Percentiles rank a stretch among this genome's conserved stretches.
Conservation (phyloP, 2,888 invertebrate species). For the Ochropleura plecta region DNA sequence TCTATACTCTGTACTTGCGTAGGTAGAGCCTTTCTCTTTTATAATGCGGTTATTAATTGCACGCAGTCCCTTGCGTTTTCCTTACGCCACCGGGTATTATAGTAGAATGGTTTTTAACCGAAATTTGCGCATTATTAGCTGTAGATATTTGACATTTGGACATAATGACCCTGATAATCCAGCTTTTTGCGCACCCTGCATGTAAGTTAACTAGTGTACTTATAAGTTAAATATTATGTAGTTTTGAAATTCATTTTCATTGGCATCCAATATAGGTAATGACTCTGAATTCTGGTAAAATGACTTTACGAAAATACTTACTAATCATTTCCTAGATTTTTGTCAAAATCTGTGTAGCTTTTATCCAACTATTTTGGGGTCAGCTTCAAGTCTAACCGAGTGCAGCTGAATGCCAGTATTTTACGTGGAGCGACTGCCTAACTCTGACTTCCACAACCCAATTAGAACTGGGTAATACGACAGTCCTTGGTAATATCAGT, state of each 20-base stretch:
- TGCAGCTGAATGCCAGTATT: no score
- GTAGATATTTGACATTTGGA: neutral
- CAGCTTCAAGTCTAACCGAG: no score
- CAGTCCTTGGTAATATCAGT: no score
- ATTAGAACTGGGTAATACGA: no score
- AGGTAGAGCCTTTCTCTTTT: slow-evolving; percentile 35
- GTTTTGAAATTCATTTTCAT: neutral
- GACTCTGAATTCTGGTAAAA: neutral
- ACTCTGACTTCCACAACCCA: no score
- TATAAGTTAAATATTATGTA: no score
- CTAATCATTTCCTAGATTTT: no score
- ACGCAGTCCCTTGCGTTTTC: neutral
- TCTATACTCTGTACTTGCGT: slow-evolving; percentile 5
- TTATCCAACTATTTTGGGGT: no score
- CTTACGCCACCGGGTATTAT: neutral
- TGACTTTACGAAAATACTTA: no score
- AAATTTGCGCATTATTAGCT: neutral
- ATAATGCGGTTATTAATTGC: neutral
- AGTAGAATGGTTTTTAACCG: neutral
- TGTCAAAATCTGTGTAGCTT: no score
- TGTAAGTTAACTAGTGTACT: neutral
- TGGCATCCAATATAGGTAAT: neutral
- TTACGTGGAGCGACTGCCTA: no score
- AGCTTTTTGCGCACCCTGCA: no score
- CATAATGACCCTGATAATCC: neutral